Percentiles rank a stretch among this genome's conserved stretches.
These are phyloP conservation scores for Agrochola circellaris DNA, from an alignment of 2,888 invertebrate species.

Conservation along the genomic window DNA sequence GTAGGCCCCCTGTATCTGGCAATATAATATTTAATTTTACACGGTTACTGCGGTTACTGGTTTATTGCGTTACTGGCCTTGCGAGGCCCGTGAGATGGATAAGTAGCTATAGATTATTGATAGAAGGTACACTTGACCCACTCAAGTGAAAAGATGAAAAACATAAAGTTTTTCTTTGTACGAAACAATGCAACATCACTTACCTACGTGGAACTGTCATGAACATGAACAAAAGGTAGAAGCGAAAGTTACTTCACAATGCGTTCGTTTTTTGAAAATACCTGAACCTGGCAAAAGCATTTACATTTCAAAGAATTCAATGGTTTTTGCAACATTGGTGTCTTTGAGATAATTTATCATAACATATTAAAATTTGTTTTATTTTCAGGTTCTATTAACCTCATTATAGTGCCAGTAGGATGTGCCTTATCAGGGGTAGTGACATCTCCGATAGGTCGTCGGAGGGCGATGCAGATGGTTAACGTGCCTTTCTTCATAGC, in stretches of 20 bases:
- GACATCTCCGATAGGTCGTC: slow-evolving; percentile 93
- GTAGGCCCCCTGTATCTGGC: no score
- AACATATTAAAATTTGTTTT: neutral
- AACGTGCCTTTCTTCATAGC: slow-evolving; percentile 94
- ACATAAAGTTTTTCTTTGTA: neutral
- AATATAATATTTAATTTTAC: slow-evolving; percentile 1
- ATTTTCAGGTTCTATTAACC: slow-evolving; percentile 93
- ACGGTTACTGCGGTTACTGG: no score
- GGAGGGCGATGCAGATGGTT: slow-evolving; percentile 94
- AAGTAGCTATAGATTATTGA: neutral
- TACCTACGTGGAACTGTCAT: neutral
- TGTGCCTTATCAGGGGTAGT: slow-evolving; percentile 94
- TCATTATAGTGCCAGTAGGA: slow-evolving; percentile 95
- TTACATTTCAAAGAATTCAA: slow-evolving; percentile 1
- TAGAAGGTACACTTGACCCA: neutral
- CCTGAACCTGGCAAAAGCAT: neutral
- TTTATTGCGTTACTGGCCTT: neutral
- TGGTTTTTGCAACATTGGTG: neutral
- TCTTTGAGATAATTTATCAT: neutral
- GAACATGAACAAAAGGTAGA: neutral
- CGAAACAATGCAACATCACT: neutral
- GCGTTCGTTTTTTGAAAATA: neutral
- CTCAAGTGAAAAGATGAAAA: neutral
- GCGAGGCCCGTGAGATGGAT: neutral
- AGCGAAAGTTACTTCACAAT: slow-evolving; percentile 3